Evolutionary conservation across 2,113 vertebrate genomes (phyloP).

Genomic region (Sturnus vulgaris): DNA sequence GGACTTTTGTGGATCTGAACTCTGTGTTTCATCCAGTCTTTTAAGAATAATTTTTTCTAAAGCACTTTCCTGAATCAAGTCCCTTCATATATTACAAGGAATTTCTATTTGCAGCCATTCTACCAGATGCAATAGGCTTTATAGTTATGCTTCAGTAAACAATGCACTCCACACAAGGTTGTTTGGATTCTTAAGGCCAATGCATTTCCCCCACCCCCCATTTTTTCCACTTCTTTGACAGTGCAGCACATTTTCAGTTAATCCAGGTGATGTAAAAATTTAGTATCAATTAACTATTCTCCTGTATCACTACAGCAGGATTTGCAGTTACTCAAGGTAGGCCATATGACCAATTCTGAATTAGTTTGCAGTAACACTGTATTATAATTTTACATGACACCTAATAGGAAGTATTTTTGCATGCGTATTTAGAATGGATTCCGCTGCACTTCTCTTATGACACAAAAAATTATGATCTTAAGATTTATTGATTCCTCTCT

Average conservation of each 20-base stretch:
- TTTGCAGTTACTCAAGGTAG: neutral
- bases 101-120: neutral
- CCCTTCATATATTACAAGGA: neutral
- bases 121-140: neutral
- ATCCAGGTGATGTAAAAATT: neutral
- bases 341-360: neutral
- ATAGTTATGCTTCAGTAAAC: neutral
- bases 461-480: neutral
- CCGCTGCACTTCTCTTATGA: neutral
- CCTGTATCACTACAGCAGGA: neutral
- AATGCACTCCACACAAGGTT: neutral
- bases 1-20: neutral
- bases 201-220: neutral
- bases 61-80: neutral
- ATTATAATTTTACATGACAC: neutral
- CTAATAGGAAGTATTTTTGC: neutral
- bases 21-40: neutral
- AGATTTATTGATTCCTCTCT: neutral
- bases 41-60: neutral
- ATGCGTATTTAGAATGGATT: neutral
- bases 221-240: neutral
- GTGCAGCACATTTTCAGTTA: neutral
- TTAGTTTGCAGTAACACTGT: neutral
- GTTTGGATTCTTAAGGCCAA: neutral
- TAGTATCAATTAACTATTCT: neutral